Conservation (phyloP, 2,888 invertebrate genomes). For the Cheilosia variabilis region DNA sequence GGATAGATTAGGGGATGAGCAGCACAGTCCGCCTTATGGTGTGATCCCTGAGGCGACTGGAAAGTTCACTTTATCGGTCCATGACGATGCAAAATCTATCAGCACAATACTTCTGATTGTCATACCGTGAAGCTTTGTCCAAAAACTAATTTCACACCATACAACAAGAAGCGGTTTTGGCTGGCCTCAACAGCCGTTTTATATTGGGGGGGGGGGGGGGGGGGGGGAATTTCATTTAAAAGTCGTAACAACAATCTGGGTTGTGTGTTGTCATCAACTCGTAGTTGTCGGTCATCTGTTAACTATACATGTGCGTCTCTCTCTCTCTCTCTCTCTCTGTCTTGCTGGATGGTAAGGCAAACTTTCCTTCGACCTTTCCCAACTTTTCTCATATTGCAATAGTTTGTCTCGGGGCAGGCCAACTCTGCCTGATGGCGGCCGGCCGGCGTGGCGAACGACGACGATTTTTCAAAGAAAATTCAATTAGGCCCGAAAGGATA, state of each 20-base stretch:
- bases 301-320: neutral
- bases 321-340: neutral
- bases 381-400: conserved; percentile 59
- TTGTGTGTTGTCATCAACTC: conserved; percentile 63
- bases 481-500: conserved; percentile 70
- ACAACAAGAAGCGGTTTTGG: conserved; percentile 36
- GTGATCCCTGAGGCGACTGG: conserved; percentile 59
- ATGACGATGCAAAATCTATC: conserved; percentile 72
- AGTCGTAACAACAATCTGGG: conserved; percentile 69
- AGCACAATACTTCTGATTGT: conserved; percentile 66
- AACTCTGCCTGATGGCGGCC: conserved; percentile 41
- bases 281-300: conserved; percentile 51
- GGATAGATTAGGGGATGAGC: conserved; percentile 11
- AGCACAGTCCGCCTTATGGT: neutral
- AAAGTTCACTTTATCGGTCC: conserved; percentile 66
- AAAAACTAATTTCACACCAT: conserved; percentile 72
- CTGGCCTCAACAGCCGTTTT: neutral
- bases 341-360: neutral
- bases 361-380: conserved; percentile 60
- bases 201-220: neutral
- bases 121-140: conserved; percentile 38
- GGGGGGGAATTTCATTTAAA: conserved; percentile 73
- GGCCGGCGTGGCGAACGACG: conserved; percentile 28
- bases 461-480: conserved; percentile 73
- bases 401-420: neutral